Percentiles rank a stretch among this genome's conserved stretches.
Evolutionary conservation across 2,113 vertebrate species (phyloP).

Genomic region (Lasiurus cinereus): DNA sequence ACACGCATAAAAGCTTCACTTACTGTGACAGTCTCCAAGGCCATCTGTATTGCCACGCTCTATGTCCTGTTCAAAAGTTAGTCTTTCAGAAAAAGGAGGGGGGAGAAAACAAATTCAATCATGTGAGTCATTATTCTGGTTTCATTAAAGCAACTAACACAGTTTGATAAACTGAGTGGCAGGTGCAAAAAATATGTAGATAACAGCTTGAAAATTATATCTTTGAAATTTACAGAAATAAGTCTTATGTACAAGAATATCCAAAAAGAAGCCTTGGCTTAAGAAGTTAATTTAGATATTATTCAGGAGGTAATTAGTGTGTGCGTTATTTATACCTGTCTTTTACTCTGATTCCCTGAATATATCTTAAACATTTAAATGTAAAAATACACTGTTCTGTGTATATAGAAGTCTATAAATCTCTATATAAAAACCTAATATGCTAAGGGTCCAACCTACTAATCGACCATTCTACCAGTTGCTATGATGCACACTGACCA

Average conservation of each 20-base stretch:
- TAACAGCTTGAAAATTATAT: slow-evolving; percentile 49
- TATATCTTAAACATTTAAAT: slow-evolving; percentile 33
- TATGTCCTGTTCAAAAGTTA: slow-evolving; percentile 97
- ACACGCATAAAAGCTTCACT: slow-evolving; percentile 90
- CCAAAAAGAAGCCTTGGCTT: background rate
- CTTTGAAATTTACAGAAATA: slow-evolving; percentile 56
- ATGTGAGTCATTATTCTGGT: slow-evolving; percentile 81
- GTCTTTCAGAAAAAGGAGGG: slow-evolving; percentile 86
- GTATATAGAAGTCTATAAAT: background rate
- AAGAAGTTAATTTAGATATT: background rate
- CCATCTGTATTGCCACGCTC: slow-evolving; percentile 99
- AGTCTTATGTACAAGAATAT: background rate
- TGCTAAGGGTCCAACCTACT: no score
- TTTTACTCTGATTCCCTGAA: slow-evolving; percentile 22
- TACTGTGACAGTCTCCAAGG: slow-evolving; percentile 99
- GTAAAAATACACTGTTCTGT: background rate
- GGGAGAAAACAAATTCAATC: slow-evolving; percentile 87
- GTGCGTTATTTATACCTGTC: background rate
- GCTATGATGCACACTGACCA: no score
- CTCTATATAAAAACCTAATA: no score
- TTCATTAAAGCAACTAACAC: slow-evolving; percentile 52
- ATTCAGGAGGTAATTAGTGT: slow-evolving; percentile 27
- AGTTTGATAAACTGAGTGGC: slow-evolving; percentile 68
- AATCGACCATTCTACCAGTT: no score
- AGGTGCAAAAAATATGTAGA: slow-evolving; percentile 1